Percentiles rank a stretch among this genome's conserved stretches.
Conservation (phyloP, 2,888 invertebrate genomes). For the Hylaea fasciaria region DNA sequence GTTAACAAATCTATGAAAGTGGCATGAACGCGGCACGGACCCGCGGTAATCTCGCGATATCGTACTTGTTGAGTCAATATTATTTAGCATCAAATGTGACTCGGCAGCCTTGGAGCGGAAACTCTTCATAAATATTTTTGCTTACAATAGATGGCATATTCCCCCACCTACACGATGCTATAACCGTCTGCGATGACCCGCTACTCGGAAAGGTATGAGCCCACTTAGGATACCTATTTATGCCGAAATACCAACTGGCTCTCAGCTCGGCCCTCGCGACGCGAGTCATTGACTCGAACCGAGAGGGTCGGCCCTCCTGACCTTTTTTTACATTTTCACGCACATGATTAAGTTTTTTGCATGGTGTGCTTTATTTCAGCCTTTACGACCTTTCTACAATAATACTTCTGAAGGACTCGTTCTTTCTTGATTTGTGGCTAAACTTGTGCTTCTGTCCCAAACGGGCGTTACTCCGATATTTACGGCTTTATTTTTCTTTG, state of each 20-base stretch:
- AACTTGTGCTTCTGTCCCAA: constrained; percentile 8
- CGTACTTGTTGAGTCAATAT: constrained; percentile 2
- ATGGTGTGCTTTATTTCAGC: constrained; percentile 31
- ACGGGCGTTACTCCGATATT: constrained; percentile 6
- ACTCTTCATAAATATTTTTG: constrained; percentile 5
- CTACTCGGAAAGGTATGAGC: constrained; percentile 11
- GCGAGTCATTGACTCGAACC: constrained; percentile 44
- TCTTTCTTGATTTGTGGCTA: constrained; percentile 17
- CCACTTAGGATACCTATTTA: constrained; percentile 16
- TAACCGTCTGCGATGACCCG: constrained; percentile 10
- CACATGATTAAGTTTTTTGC: constrained; percentile 44
- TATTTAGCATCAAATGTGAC: constrained; percentile 2
- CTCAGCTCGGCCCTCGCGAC: constrained; percentile 17
- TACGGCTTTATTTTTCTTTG: constrained; percentile 16
- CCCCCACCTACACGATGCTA: constrained; percentile 9
- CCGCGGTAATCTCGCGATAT: neutral
- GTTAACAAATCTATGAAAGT: neutral
- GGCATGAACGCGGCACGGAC: too few relatives aligned
- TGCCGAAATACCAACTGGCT: constrained; percentile 11
- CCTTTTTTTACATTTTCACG: constrained; percentile 45
- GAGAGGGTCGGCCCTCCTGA: constrained; percentile 33
- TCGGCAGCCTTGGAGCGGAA: constrained; percentile 4
- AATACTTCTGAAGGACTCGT: constrained; percentile 11
- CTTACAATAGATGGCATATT: constrained; percentile 10
- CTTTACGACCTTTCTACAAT: constrained; percentile 19